A percentile compares a stretch with the other conserved stretches of the same genome.
Conservation (phyloP, 2,888 invertebrate species). For the Thera britannica region DNA sequence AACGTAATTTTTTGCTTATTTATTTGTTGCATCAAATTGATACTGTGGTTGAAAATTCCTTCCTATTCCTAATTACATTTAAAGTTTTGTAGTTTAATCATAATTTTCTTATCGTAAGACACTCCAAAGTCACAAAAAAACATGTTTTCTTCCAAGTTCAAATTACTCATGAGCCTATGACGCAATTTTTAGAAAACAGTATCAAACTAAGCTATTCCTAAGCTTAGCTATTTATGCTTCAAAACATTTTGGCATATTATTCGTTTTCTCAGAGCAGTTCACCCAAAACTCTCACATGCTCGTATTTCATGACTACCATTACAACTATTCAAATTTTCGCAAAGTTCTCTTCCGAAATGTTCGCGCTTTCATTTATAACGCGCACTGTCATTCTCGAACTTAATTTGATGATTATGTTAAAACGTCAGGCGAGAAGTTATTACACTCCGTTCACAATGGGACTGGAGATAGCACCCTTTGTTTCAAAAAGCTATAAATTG, state of each 20-base stretch:
- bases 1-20: too few relatives aligned
- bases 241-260: background rate
- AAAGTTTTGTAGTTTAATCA: too few relatives aligned
- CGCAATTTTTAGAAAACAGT: too few relatives aligned
- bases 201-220: too few relatives aligned
- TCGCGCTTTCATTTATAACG: conserved; percentile 4
- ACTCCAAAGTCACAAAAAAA: too few relatives aligned
- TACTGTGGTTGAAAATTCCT: too few relatives aligned
- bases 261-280: background rate
- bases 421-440: conserved; percentile 14
- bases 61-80: too few relatives aligned
- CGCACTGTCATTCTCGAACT: conserved; percentile 11
- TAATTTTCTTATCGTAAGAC: too few relatives aligned
- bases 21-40: too few relatives aligned
- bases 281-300: background rate
- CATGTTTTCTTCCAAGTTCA: too few relatives aligned
- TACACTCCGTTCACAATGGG: conserved; percentile 16
- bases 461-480: conserved; percentile 17
- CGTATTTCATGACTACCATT: background rate
- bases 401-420: conserved; percentile 23
- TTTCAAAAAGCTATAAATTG: conserved; percentile 20
- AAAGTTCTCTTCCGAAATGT: background rate
- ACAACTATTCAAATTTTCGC: background rate
- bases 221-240: too few relatives aligned
- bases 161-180: too few relatives aligned